Conservation (phyloP, 2,113 vertebrate species). For the Antennarius striatus region DNA sequence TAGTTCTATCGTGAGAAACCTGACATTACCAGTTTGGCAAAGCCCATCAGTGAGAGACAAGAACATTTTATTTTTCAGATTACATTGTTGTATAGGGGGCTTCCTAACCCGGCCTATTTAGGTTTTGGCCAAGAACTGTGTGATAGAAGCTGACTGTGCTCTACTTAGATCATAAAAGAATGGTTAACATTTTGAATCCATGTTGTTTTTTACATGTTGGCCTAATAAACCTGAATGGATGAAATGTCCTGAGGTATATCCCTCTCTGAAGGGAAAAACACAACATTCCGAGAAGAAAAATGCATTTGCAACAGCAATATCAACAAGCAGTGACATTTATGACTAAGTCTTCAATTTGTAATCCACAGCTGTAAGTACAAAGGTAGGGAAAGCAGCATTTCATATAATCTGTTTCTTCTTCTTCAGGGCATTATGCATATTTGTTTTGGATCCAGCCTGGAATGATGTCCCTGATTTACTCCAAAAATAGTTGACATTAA, state of each 20-base stretch:
- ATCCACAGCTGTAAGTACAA: not conserved
- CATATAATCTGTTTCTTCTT: conserved; percentile 30
- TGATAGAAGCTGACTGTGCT: conserved; percentile 36
- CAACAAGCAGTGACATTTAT: conserved; percentile 1
- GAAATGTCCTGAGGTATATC: conserved; percentile 29
- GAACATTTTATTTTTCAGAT: not conserved
- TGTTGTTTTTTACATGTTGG: conserved; percentile 47
- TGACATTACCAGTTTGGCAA: too few species aligned
- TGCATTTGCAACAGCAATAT: conserved; percentile 17
- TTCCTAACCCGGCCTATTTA: conserved; percentile 21
- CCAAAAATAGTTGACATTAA: conserved; percentile 55
- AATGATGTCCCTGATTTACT: conserved; percentile 15
- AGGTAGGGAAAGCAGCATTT: conserved; percentile 10
- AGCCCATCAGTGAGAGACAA: too few species aligned
- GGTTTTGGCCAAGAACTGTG: conserved; percentile 28
- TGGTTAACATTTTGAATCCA: conserved; percentile 59
- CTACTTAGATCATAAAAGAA: conserved; percentile 57
- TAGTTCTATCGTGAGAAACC: too few species aligned
- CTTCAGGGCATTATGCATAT: conserved; percentile 11
- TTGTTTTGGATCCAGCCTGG: conserved; percentile 19
- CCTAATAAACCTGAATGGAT: conserved; percentile 16
- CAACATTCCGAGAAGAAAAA: conserved; percentile 21
- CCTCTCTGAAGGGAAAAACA: conserved; percentile 15
- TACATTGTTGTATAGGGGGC: conserved; percentile 1
- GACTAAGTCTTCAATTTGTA: not conserved